Conservation (phyloP, 2,113 vertebrate genomes). For the Anser brachyrhynchus region DNA sequence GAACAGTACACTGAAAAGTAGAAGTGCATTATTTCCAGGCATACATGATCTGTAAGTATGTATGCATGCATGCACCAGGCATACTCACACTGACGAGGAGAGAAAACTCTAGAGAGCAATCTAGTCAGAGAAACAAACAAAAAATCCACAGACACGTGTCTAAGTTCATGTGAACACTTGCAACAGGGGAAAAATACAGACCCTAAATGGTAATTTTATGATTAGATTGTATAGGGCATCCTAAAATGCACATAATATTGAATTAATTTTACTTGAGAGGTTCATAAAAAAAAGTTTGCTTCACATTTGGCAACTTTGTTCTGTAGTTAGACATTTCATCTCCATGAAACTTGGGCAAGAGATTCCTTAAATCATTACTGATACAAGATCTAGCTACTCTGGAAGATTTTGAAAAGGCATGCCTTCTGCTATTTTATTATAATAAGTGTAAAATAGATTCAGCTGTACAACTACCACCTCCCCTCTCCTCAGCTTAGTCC, state of each 20-base stretch:
- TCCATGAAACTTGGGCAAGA: background rate
- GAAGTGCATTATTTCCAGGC: background rate
- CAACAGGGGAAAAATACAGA: background rate
- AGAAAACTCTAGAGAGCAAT: constrained; percentile 33
- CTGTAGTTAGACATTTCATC: background rate
- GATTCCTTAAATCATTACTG: background rate
- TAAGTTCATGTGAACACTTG: background rate
- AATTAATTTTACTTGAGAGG: background rate
- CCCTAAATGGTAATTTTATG: background rate
- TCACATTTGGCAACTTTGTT: background rate
- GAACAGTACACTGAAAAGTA: background rate
- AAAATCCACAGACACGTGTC: background rate
- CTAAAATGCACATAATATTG: background rate
- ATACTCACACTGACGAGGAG: background rate
- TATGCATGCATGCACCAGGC: background rate
- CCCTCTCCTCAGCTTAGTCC: background rate
- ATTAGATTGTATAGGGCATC: background rate
- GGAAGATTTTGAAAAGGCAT: background rate
- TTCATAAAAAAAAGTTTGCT: background rate
- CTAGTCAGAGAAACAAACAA: constrained; percentile 42
- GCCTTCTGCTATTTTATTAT: background rate
- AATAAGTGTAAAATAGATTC: background rate
- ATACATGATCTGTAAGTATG: background rate
- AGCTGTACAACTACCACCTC: background rate
- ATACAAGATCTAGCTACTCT: background rate